Conservation (phyloP, 2,888 invertebrate species). For the Patella caerulea region DNA sequence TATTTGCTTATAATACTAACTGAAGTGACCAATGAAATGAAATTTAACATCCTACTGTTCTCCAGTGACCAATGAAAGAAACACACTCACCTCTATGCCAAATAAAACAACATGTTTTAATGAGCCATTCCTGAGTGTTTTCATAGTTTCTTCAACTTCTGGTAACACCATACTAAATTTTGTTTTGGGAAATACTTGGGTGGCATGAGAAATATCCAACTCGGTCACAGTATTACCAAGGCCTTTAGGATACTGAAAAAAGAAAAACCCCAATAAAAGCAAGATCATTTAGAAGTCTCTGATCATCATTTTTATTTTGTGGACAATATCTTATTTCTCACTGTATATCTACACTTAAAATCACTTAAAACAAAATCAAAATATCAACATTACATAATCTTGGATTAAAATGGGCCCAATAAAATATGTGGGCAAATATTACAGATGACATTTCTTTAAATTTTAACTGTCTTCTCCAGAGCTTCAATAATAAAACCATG, state of each 20-base stretch:
- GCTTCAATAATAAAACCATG: too few relatives aligned
- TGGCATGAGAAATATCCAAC: conserved; percentile 71
- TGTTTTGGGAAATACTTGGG: conserved; percentile 73
- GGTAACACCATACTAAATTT: conserved; percentile 76
- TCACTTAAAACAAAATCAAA: background rate
- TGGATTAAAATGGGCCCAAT: too few relatives aligned
- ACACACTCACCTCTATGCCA: conserved; percentile 66
- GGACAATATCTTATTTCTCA: too few relatives aligned
- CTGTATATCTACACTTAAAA: background rate
- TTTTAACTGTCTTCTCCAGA: too few relatives aligned
- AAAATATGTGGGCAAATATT: too few relatives aligned
- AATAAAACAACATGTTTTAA: conserved; percentile 66
- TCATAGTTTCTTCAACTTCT: conserved; percentile 71
- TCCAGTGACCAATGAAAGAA: too few relatives aligned
- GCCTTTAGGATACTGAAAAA: conserved; percentile 75
- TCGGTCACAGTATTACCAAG: conserved; percentile 75
- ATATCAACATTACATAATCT: background rate
- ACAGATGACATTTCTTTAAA: too few relatives aligned
- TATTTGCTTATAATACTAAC: too few relatives aligned
- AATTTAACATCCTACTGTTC: too few relatives aligned
- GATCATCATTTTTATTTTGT: too few relatives aligned
- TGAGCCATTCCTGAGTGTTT: conserved; percentile 56
- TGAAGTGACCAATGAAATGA: too few relatives aligned
- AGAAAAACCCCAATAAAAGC: background rate
- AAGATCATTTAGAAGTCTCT: too few relatives aligned